Evolutionary conservation across 1,140 invertebrate species (phyloP), one percentile per base, ranked within the genome.

Genomic region (Papilio dardanus): DNA sequence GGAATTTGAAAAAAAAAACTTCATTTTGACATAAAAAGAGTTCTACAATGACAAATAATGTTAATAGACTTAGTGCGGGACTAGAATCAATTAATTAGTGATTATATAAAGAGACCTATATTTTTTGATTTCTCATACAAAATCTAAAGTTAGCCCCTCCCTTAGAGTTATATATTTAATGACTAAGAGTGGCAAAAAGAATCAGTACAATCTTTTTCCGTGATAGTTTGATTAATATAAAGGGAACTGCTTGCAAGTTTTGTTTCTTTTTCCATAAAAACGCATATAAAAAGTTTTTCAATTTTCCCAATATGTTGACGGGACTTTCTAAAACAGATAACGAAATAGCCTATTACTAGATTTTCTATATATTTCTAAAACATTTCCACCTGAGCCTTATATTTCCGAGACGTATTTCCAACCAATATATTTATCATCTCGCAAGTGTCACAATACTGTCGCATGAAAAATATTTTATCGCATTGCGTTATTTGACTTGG

Each of bases 391-490:
- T 62, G 54, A 62, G 54, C 21, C 54, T 62, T 62, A 62, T 30
- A 62, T 62, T 62, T 62, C 54, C 54, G 10, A 62, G 54, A 62
- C 54, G 54, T 62, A 62, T 62, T 62, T 30, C 54, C 1, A 62
- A 62, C 21, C 54, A 62, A 62, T 62, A 62, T 28, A 62, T 62
- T 62, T 62, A 28, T 62, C 54, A 62, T 30, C 24, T 3, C 24
- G 54, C 3, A 62, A 62, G 8, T 62, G 54, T 62, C 54, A 62
- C 54, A 62, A 30, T 62, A 28, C 21, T 30, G 24, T 62, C 54
- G 54, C 54, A 62, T 62, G 54, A 14, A 62, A 62, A 62, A 62
- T 62, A 62, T 62, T 62, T 62, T 30, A 62, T 28, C 54, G 54
- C 54, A 62, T 62, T 62, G 54, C 54, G 54, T 62, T 62, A 62